A percentile compares a stretch with the other conserved stretches of the same genome.
These are phyloP conservation scores for Heteromyza rotundicornis DNA, from an alignment of 2,888 invertebrate species.

Conservation along the genomic window DNA sequence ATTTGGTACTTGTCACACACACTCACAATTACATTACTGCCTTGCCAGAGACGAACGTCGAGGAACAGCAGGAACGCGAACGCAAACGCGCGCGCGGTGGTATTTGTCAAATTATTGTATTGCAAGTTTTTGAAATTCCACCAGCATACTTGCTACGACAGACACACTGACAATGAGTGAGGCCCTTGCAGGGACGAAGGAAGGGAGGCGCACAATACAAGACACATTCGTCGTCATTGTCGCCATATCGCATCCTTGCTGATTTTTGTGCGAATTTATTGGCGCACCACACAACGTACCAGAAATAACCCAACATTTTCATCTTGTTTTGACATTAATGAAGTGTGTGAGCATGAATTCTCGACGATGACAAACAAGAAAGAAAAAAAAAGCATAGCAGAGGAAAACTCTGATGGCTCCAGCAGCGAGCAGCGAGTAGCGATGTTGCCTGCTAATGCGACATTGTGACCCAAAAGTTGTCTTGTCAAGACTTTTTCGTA, in stretches of 20 bases:
- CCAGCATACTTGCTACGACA: background rate
- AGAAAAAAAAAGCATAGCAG: background rate
- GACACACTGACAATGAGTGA: background rate
- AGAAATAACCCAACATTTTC: slow-evolving; percentile 30
- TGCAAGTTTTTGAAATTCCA: background rate
- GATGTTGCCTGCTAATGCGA: background rate
- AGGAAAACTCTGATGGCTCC: background rate
- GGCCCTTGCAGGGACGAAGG: background rate
- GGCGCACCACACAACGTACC: slow-evolving; percentile 23
- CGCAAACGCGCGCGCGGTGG: too few species aligned
- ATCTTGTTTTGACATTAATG: slow-evolving; percentile 35
- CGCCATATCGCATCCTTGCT: slow-evolving; percentile 16
- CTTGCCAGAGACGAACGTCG: too few species aligned
- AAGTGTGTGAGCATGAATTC: slow-evolving; percentile 17
- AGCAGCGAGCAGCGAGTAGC: background rate
- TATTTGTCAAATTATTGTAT: background rate
- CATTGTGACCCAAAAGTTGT: slow-evolving; percentile 4
- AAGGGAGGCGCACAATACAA: background rate
- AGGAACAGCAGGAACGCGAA: too few species aligned
- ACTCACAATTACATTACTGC: background rate
- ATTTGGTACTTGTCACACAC: too few species aligned
- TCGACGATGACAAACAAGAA: background rate
- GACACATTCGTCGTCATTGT: too few species aligned
- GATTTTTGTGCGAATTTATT: slow-evolving; percentile 35
- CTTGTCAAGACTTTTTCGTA: too few species aligned